A percentile compares a stretch with the other conserved stretches of the same genome.
Evolutionary conservation across 2,888 invertebrate genomes (phyloP).

Genomic region (Odontomyia ornata): DNA sequence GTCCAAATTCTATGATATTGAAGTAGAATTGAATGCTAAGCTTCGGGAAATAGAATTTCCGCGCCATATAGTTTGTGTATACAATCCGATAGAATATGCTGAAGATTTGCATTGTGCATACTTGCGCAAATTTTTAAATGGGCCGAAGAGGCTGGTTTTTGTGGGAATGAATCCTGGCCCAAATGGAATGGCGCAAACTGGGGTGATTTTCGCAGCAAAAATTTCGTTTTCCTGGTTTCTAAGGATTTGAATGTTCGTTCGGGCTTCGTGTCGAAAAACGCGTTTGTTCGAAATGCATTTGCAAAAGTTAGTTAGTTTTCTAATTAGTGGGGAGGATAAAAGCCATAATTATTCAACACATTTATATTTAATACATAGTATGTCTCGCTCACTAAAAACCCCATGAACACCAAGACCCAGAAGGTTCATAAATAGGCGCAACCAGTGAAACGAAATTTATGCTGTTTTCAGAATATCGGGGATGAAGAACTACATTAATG

Average conservation of each 20-base stretch:
- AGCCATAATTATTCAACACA: too few relatives aligned
- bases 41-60: constrained; percentile 48
- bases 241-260: too few relatives aligned
- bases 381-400: too few relatives aligned
- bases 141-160: constrained; percentile 77
- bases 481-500: too few relatives aligned
- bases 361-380: too few relatives aligned
- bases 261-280: too few relatives aligned
- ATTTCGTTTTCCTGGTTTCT: too few relatives aligned
- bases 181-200: constrained; percentile 95
- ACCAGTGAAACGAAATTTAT: neutral
- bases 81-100: constrained; percentile 90
- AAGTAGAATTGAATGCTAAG: constrained; percentile 55
- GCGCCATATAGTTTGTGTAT: constrained; percentile 65
- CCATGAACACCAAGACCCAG: too few relatives aligned
- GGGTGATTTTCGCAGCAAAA: constrained; percentile 70
- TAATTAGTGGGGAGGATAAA: too few relatives aligned
- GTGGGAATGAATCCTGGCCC: constrained; percentile 98
- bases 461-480: constrained; percentile 1
- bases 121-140: constrained; percentile 74
- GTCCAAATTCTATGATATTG: constrained; percentile 57
- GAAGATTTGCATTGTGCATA: constrained; percentile 79
- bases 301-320: too few relatives aligned
- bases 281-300: too few relatives aligned
- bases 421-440: too few relatives aligned